Evolutionary conservation across 2,113 vertebrate species (phyloP).

Genomic region (Ameiurus melas): DNA sequence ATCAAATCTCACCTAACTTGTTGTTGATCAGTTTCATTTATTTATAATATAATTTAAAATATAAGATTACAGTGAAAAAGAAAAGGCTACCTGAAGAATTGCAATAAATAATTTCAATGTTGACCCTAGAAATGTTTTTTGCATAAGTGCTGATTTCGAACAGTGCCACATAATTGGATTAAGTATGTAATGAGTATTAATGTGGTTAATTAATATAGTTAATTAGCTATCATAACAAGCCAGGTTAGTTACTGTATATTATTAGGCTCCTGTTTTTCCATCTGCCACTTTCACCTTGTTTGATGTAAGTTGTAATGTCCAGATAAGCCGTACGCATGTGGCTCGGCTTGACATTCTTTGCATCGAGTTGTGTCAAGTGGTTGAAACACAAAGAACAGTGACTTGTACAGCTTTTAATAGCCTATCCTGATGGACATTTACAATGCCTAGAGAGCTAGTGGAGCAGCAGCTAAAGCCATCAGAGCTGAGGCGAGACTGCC

Average conservation of each 20-base stretch:
- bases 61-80: background rate
- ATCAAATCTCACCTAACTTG: background rate
- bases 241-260: background rate
- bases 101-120: background rate
- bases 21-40: background rate
- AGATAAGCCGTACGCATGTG: slow-evolving; percentile 18
- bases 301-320: background rate
- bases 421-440: slow-evolving; percentile 47
- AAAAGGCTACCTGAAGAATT: background rate
- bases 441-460: slow-evolving; percentile 32
- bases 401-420: slow-evolving; percentile 41
- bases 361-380: slow-evolving; percentile 32
- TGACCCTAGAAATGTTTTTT: background rate
- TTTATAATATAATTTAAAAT: background rate
- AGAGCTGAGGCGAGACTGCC: slow-evolving; percentile 31
- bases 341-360: slow-evolving; percentile 26
- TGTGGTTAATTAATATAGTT: background rate
- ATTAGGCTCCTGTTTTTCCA: background rate
- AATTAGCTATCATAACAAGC: background rate
- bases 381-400: slow-evolving; percentile 38
- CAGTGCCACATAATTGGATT: background rate
- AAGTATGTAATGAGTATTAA: background rate
- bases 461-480: slow-evolving; percentile 56
- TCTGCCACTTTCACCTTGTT: slow-evolving; percentile 11
- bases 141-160: background rate